Evolutionary conservation across 2,888 invertebrate species (phyloP).

Genomic region (Eilema caniola): DNA sequence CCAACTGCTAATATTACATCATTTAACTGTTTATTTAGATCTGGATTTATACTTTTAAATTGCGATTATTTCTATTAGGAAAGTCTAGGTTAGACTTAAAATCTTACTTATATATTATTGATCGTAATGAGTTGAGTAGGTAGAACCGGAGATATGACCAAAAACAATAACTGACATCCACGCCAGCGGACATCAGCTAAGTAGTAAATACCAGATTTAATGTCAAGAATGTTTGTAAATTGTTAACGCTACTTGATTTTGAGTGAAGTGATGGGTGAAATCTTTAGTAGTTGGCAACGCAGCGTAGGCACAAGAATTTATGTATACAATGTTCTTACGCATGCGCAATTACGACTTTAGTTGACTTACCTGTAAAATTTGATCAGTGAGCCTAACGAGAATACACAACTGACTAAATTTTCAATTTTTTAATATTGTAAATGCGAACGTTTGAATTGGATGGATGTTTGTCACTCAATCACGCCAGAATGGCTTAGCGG

Average conservation of each 20-base stretch:
- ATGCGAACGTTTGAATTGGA: too few relatives aligned
- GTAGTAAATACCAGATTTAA: constrained; percentile 19
- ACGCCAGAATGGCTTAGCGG: too few relatives aligned
- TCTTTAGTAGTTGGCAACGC: constrained; percentile 30
- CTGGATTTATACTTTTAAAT: too few relatives aligned
- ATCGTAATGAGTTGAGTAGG: too few relatives aligned
- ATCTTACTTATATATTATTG: too few relatives aligned
- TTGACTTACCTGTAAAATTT: background rate
- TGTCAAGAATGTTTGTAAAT: constrained; percentile 22
- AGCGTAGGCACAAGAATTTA: constrained; percentile 10
- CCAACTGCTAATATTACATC: too few relatives aligned
- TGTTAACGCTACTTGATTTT: constrained; percentile 15
- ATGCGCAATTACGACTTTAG: background rate
- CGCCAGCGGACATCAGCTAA: constrained; percentile 1
- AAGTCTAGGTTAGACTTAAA: too few relatives aligned
- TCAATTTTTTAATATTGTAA: background rate
- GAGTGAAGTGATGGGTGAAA: constrained; percentile 31
- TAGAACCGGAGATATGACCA: background rate
- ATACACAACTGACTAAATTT: background rate
- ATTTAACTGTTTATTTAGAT: too few relatives aligned
- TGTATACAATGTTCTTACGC: constrained; percentile 19
- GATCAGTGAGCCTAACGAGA: background rate
- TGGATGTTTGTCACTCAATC: too few relatives aligned
- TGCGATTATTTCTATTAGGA: too few relatives aligned
- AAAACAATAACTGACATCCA: background rate